Base-by-base conservation (phyloP, 2,888 invertebrate species). In the Acanthosoma haemorrhoidale region DNA sequence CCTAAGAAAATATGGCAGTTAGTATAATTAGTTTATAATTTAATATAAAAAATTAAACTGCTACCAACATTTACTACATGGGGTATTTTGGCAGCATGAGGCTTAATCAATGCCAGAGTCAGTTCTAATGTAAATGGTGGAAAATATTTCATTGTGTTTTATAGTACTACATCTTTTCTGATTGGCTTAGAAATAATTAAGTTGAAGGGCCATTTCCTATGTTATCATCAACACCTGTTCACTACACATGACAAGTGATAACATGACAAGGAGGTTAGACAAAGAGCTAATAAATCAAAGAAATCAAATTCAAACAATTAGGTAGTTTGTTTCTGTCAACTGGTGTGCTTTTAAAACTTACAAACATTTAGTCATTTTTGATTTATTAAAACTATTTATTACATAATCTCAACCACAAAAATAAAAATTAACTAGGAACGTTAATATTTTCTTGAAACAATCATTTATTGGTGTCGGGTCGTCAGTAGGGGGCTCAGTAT, bases 31-130 rank as follows among this genome's bases (percentile, higher is more conserved):
- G 3, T 13, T 16, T 36, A 61, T n/a, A 34, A 0, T 38, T 21
- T n/a, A 38, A 34, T n/a, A n/a, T n/a, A n/a, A 58, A 63, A 3
- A 21, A 6, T n/a, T 16, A 60, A 61, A 38, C 13, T 25, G 29
- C 41, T 25, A 66, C 59, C 76, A 78, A 83, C 83, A 78, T 86
- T 81, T 13, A 90, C 79, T 4, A 87, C 88, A 72, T 88, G 82
- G 0, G 91, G 91, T 78, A 91, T 88, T 77, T 89, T 88, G 2
- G 91, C 83, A 38, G 91, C 84, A 78, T 94, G 93, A 4, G 95
- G 95, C 79, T 95, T 95, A 71, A 95, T 83, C 74, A 95, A 86
- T 3, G 93, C 94, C 75, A 95, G 81, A 21, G 95, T 94, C 76
- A 94, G 81, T 81, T 94, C 73, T 43, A 76, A 41, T 34, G 71